These are phyloP conservation scores for Eriocheir sinensis DNA, from an alignment of 1,140 invertebrate genomes.

Conservation along the genomic window DNA sequence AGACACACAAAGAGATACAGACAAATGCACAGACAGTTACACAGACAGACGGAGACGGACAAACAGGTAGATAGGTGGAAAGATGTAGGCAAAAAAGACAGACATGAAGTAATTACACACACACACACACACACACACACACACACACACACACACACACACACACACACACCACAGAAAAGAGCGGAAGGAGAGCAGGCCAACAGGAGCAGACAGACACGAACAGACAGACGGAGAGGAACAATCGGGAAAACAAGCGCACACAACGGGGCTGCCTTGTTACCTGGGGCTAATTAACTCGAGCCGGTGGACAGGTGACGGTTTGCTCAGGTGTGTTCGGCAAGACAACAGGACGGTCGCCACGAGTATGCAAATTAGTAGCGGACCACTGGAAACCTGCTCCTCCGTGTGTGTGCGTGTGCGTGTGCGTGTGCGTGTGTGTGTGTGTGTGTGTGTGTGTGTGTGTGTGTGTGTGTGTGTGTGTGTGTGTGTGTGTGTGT, in stretches of 20 bases:
- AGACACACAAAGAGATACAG: neutral
- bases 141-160: too few species aligned
- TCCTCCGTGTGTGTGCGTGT: neutral
- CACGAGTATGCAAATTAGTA: neutral
- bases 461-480: neutral
- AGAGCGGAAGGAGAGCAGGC: too few species aligned
- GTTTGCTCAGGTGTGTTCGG: neutral
- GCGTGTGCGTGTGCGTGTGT: too few species aligned
- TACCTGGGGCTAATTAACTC: constrained; percentile 5
- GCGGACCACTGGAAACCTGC: neutral
- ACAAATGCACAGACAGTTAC: neutral
- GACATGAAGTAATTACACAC: too few species aligned
- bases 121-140: too few species aligned
- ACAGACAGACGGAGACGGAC: neutral
- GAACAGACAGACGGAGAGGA: neutral
- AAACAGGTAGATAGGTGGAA: neutral
- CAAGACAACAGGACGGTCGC: neutral
- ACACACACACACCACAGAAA: neutral
- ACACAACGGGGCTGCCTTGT: constrained; percentile 1
- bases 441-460: constrained; percentile 8
- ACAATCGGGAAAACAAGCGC: neutral
- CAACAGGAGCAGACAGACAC: too few species aligned
- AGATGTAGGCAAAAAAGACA: too few species aligned
- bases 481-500: constrained; percentile 22
- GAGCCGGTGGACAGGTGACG: constrained; percentile 7